Base-by-base conservation (phyloP, 2,113 vertebrate genomes). In the Ornithorhynchus anatinus region DNA sequence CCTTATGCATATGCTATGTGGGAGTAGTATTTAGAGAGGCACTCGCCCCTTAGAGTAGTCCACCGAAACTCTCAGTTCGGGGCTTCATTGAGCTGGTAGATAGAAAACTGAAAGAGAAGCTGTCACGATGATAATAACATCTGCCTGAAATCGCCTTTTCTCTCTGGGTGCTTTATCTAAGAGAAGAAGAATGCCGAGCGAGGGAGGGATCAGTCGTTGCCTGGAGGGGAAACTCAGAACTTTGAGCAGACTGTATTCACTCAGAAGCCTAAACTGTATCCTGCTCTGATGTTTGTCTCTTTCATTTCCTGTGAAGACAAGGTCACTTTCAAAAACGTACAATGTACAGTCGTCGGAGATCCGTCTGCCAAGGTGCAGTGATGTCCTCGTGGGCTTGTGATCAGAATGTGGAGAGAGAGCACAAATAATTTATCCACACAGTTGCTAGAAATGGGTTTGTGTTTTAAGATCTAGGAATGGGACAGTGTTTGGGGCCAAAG, bases 91-190 rank as follows among this genome's bases (percentile, higher is more conserved):
- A 86, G 89, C 68, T 12, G 48, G 60, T 72, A 77, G 85, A 82
- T 60, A 57, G 66, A 65, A 71, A 88, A 76, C 69, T 66, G 75
- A 81, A 77, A 79, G 89, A 84, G 83, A 85, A 86, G 64, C 56
- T 0, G 91, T 94, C 91, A 84, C 90, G 84, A 93, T 92, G 87
- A 91, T 72, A 86, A 90, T 84, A 40, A 44, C 80, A 83, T 70
- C 63, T 85, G 84, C 74, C 59, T 4, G 1, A 70, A 87, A 84
- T 77, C 70, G 44, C 11, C 5, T 60, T 33, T 17, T 12, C 84
- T 71, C 79, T 81, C n/a, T 11, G 5, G 57, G 72, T 77, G 50
- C 31, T 45, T 16, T 69, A 5, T 70, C 38, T 67, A 17, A 47
- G 52, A 68, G 44, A 29, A 8, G 50, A 82, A 39, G 73, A 67